These are phyloP conservation scores for Champsocephalus esox DNA, from an alignment of 2,797 vertebrate genomes.

Conservation along the genomic window DNA sequence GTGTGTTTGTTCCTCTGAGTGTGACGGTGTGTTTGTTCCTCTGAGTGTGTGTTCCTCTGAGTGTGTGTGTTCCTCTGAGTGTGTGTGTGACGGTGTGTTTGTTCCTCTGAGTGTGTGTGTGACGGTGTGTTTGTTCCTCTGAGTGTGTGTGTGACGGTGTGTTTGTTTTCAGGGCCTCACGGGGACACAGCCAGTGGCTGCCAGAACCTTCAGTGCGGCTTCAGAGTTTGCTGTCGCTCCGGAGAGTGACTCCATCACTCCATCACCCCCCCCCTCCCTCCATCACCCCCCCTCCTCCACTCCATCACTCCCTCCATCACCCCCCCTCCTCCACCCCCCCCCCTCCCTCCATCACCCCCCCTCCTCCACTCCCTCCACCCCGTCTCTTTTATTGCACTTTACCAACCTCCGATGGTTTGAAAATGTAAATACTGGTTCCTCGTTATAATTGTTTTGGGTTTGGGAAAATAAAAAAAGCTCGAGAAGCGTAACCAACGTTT, in stretches of 20 bases:
- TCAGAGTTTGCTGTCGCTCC: constrained; percentile 98
- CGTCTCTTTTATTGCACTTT: constrained; percentile 90
- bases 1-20: too few relatives aligned
- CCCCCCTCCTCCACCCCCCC: too few relatives aligned
- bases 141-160: not conserved
- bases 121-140: too few relatives aligned
- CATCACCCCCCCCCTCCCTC: too few relatives aligned
- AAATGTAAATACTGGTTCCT: constrained; percentile 43
- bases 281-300: too few relatives aligned
- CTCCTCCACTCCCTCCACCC: not conserved
- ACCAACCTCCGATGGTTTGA: constrained; percentile 36
- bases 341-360: too few relatives aligned
- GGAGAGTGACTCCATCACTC: constrained; percentile 81
- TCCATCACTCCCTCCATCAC: too few relatives aligned
- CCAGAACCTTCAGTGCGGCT: constrained; percentile 99
- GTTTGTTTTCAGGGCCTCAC: constrained; percentile 90
- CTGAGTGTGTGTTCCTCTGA: too few relatives aligned
- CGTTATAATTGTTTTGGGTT: constrained; percentile 28
- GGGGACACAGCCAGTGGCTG: constrained; percentile 98
- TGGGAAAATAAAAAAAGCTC: constrained; percentile 26
- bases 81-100: constrained; percentile 24
- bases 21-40: too few relatives aligned
- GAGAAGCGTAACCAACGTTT: constrained; percentile 11
- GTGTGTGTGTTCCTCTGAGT: too few relatives aligned
- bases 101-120: constrained; percentile 33